Evolutionary conservation across 2,888 invertebrate genomes (phyloP), one percentile per base, ranked within the genome.

Genomic region (Aradus depressus): DNA sequence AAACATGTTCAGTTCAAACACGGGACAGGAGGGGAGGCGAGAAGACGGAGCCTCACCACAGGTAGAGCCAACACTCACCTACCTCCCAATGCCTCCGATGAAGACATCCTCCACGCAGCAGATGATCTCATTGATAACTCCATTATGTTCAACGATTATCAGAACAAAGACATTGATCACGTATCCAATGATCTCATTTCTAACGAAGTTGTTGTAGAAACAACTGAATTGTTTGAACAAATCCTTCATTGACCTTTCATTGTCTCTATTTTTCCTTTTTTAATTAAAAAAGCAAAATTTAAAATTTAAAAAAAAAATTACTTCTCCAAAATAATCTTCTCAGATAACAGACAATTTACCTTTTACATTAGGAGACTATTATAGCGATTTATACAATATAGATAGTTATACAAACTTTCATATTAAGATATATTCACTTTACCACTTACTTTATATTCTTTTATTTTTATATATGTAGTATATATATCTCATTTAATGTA

Each of bases 161-260:
- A 28, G 32, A 52, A 49, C 12, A 51, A 53, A 43, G 52, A 50
- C 19, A 47, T 52, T 16, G 55, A 52, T 21, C 52, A 55, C 31
- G 44, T 49, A 3, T 50, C 45, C 16, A 44, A 44, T 25, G 52
- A 52, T 35, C 32, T 55, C 39, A 39, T 39, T 25, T 54, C 50
- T 16, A 56, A 51, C 31, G 56, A 56, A 42, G 56, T 56, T 16
- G 52, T 56, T 32, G 56, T 56, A 34, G 56, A 56, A 39, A 56
- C 54, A 16, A 56, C 56, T 16, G 56, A 56, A 47, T 48, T 56
- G 14, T 56, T 56, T 45, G 56, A 56, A 28, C 54, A 56, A 47
- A 45, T 51, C 28, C 39, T 51, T 8, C 31, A 39, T 25, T 51
- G 12, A 44, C n/a, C n/a, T n/a, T n/a, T n/a, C n/a, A n/a, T n/a